These are phyloP conservation scores for Polymixis flavicincta DNA, from an alignment of 2,888 invertebrate genomes.

Conservation along the genomic window DNA sequence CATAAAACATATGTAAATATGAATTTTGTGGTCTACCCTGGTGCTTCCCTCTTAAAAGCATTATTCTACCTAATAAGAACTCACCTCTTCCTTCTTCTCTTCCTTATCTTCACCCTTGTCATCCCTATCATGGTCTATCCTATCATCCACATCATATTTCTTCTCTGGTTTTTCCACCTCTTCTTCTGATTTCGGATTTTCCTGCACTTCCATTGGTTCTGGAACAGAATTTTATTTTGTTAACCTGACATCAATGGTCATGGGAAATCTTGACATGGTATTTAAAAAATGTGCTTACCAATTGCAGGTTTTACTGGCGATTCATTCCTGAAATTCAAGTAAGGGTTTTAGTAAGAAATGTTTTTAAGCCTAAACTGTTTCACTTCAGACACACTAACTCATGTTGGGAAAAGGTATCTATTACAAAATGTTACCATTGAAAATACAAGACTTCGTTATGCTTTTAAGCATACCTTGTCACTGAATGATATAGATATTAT, in stretches of 20 bases:
- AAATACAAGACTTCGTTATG: neutral
- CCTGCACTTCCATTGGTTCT: constrained; percentile 73
- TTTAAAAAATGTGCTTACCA: constrained; percentile 60
- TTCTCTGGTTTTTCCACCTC: constrained; percentile 49
- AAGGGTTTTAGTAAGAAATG: neutral
- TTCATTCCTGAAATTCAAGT: constrained; percentile 44
- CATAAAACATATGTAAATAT: neutral
- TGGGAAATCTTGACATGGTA: neutral
- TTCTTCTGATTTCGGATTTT: constrained; percentile 26
- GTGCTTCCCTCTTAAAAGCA: neutral
- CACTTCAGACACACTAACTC: too few relatives aligned
- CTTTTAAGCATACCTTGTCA: neutral
- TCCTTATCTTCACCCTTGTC: constrained; percentile 41
- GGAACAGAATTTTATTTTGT: constrained; percentile 8
- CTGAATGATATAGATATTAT: neutral
- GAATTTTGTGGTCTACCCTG: neutral
- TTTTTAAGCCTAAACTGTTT: neutral
- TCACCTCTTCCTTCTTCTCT: constrained; percentile 43
- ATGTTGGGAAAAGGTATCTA: neutral
- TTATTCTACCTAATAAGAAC: neutral
- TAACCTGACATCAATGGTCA: neutral
- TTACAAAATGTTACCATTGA: neutral
- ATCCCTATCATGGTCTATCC: constrained; percentile 66
- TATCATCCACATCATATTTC: constrained; percentile 41
- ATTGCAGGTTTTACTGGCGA: constrained; percentile 53